Percentiles rank a stretch among this genome's conserved stretches.
phyloP scores from a whole-genome alignment of 2,797 vertebrate species.

The Mycteria americana region DNA sequence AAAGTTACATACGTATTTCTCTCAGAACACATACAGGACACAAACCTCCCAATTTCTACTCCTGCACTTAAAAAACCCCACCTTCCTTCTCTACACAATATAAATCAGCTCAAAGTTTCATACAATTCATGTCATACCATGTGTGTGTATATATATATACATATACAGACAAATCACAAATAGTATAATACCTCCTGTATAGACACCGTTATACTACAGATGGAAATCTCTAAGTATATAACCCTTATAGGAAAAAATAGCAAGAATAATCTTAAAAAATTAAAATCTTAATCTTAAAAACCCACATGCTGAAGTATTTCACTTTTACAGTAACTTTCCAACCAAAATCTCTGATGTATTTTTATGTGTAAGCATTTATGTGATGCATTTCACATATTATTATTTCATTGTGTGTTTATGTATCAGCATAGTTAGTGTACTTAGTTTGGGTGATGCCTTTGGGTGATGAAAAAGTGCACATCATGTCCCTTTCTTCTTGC shows the following conservation, averaged over 20 bases:
- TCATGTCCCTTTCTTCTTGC: neutral
- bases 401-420: neutral
- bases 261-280: neutral
- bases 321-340: neutral
- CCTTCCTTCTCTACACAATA: neutral
- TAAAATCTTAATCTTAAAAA: neutral
- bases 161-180: neutral
- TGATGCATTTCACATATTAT: neutral
- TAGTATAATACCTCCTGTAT: neutral
- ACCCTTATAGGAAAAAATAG: neutral
- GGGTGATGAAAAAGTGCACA: neutral
- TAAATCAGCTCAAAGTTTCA: neutral
- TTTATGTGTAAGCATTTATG: neutral
- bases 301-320: neutral
- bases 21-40: neutral
- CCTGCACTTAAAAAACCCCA: neutral
- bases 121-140: neutral
- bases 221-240: neutral
- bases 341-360: neutral
- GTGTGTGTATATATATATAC: fast-evolving
- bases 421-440: neutral
- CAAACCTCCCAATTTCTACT: neutral
- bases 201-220: neutral
- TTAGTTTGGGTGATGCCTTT: neutral
- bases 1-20: neutral